Percentiles rank a stretch among this genome's conserved stretches.
Conservation (phyloP, 2,797 vertebrate genomes). For the Rhinoraja longicauda region DNA sequence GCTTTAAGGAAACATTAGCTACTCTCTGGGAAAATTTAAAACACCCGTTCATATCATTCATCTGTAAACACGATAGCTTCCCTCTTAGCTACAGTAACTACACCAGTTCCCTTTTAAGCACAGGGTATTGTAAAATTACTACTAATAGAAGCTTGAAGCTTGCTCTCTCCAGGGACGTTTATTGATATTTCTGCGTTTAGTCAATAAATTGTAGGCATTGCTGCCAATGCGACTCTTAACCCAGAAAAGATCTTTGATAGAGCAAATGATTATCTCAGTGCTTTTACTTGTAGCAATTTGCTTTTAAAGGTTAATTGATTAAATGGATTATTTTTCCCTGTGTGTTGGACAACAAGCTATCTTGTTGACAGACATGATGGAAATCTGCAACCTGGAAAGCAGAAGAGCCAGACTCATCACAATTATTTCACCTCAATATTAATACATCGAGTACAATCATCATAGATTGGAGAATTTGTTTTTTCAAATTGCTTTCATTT, state of each 20-base stretch:
- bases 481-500: not conserved
- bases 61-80: not conserved
- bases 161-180: not conserved
- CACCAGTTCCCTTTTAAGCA: conserved; percentile 10
- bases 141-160: conserved; percentile 13
- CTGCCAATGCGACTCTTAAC: not conserved
- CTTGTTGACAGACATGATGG: not conserved
- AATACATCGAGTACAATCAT: not conserved
- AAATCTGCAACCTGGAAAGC: not conserved
- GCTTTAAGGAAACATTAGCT: not conserved
- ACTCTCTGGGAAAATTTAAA: not conserved
- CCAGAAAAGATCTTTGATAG: not conserved
- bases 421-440: not conserved
- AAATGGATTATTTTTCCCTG: not conserved
- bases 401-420: not conserved
- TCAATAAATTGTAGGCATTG: not conserved
- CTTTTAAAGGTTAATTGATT: conserved; percentile 28
- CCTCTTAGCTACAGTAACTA: not conserved
- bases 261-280: not conserved
- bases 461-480: not conserved
- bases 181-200: not conserved
- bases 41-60: not conserved
- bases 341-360: not conserved
- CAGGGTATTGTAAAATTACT: not conserved
- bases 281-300: conserved; percentile 13